Base-by-base conservation (phyloP, 2,888 invertebrate species). In the Tridacna gigas region DNA sequence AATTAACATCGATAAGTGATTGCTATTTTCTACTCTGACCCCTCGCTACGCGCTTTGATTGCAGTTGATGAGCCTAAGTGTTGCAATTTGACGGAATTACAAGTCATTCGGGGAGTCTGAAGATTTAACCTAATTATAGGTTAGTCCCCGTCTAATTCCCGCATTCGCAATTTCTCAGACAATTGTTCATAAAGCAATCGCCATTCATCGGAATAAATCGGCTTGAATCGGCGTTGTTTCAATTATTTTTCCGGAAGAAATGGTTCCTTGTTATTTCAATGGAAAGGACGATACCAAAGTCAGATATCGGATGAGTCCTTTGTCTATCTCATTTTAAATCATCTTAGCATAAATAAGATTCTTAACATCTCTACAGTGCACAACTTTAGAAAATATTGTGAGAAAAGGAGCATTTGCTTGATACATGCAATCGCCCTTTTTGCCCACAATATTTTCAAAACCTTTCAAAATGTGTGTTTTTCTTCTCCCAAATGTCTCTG, bases 51-150 rank as follows among this genome's bases (percentile, higher is more conserved):
- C 61, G 56, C 69, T 60, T 80, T 80, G 77, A 83, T 83, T 83
- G 80, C 79, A 74, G 80, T 69, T 80, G 80, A 83, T 83, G 80
- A 80, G 51, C 74, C 37, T 48, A 80, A 77, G 77, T 77, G 77
- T 80, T 77, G 74, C 83, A 80, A 83, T 83, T 83, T 83, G 74
- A 83, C 77, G 73, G 74, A 77, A 80, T 83, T 83, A 83, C 67
- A 77, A 80, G 83, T 80, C 83, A 83, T 80, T 80, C 74, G 69
- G n/a, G 67, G 71, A 15, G 71, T 51, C 51, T 22, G 48, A 71
- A 51, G 71, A 71, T 22, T n/a, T 71, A n/a, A 13, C 71, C 71
- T 71, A 71, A 71, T 71, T 71, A 71, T 71, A 71, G 71, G 26
- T 20, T 71, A 51, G 71, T 51, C 12, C 71, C 69, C 51, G 73